phyloP scores from a whole-genome alignment of 2,797 vertebrate species.

The Semaprochilodus insignis region DNA sequence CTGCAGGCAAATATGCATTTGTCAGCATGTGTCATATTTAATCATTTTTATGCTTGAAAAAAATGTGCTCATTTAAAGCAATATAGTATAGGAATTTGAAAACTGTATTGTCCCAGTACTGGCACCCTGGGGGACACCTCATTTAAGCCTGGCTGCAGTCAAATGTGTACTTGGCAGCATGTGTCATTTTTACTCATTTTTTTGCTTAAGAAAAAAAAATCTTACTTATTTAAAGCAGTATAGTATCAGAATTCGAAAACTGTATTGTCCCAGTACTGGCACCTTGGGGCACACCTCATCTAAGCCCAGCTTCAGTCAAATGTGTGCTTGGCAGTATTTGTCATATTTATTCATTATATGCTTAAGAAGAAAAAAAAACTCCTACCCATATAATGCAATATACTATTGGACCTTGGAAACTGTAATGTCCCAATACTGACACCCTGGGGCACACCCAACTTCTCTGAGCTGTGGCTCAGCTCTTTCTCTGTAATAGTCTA shows the following conservation, averaged over 20 bases:
- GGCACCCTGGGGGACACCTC: too few species aligned
- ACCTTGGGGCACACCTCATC: background rate
- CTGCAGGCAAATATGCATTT: background rate
- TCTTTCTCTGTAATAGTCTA: background rate
- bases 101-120: background rate
- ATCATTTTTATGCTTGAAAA: background rate
- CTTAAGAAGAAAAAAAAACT: background rate
- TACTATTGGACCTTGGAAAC: background rate
- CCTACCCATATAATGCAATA: background rate
- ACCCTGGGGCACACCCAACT: background rate
- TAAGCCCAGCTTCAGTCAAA: background rate
- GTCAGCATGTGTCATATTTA: background rate
- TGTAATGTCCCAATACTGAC: background rate
- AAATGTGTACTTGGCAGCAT: too few species aligned
- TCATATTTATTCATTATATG: too few species aligned
- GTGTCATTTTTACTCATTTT: too few species aligned
- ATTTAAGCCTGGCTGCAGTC: too few species aligned
- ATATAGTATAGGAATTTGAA: background rate
- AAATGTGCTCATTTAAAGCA: background rate
- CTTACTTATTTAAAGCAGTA: too few species aligned
- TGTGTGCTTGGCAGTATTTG: background rate
- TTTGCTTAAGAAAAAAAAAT: too few species aligned
- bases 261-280: too few species aligned
- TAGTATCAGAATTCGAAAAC: too few species aligned
- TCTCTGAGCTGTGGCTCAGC: too few species aligned